Conservation (phyloP, 2,113 vertebrate genomes). For the Pan paniscus region DNA sequence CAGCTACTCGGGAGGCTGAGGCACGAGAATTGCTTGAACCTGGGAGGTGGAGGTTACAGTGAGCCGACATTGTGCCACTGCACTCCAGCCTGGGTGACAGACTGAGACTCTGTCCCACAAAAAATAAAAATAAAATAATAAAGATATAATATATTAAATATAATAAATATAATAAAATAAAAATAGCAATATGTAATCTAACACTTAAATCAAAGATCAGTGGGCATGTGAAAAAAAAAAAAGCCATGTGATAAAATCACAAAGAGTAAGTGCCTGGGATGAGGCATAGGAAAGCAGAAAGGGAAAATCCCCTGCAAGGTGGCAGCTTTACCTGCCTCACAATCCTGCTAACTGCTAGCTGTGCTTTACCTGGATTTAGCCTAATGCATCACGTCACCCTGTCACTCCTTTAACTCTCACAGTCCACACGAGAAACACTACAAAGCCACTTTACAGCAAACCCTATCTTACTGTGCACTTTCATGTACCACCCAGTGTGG, state of each 20-base stretch:
- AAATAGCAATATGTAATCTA: background rate
- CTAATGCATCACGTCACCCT: background rate
- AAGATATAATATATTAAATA: background rate
- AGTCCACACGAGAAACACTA: rapidly evolving
- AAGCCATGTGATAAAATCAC: background rate
- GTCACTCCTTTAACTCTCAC: background rate
- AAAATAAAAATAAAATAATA: background rate
- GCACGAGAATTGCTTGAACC: background rate
- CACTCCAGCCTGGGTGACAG: background rate
- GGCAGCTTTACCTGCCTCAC: background rate
- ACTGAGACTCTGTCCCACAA: background rate
- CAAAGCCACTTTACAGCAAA: background rate
- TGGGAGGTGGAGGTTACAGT: background rate
- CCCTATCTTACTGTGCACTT: rapidly evolving
- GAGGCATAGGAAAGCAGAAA: rapidly evolving
- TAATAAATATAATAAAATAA: background rate
- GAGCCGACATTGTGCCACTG: rapidly evolving
- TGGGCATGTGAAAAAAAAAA: background rate
- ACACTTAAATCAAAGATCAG: background rate
- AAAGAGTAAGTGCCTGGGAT: background rate
- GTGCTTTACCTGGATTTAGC: rapidly evolving
- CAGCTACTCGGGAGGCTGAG: background rate
- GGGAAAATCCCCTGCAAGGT: rapidly evolving
- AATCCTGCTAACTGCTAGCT: background rate
- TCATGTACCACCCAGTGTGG: background rate